These are phyloP conservation scores for Amia ocellicauda DNA, from an alignment of 2,113 vertebrate species.

Conservation along the genomic window DNA sequence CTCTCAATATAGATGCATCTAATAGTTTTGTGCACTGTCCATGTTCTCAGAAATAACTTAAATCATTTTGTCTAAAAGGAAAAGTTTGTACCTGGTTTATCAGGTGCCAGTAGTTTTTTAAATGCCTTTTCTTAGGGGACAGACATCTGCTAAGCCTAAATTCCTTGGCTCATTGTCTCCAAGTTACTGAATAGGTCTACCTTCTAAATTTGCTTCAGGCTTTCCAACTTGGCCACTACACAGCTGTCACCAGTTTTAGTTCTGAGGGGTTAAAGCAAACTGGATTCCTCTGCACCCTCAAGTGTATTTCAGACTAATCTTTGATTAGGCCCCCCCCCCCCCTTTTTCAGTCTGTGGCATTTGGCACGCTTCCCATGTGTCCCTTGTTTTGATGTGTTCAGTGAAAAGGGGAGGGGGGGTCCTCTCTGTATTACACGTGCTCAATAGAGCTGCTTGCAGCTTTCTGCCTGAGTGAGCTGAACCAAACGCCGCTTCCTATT, in stretches of 20 bases:
- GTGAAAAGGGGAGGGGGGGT: neutral
- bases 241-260: neutral
- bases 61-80: too few relatives aligned
- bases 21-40: too few relatives aligned
- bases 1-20: too few relatives aligned
- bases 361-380: neutral
- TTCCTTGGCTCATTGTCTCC: too few relatives aligned
- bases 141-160: too few relatives aligned
- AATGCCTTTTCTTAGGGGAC: neutral
- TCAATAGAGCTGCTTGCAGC: conserved; percentile 18
- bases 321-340: conserved; percentile 22
- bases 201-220: neutral
- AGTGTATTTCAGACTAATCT: conserved; percentile 18
- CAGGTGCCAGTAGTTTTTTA: neutral
- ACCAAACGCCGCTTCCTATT: conserved; percentile 35
- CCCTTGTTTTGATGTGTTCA: neutral
- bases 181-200: too few relatives aligned
- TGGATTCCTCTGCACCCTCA: conserved; percentile 19
- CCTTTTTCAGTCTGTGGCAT: conserved; percentile 1
- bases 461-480: conserved; percentile 15
- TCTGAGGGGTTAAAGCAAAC: conserved; percentile 7
- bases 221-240: neutral
- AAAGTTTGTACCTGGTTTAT: too few relatives aligned
- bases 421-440: neutral
- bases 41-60: too few relatives aligned